These are phyloP conservation scores for Syngnathus rostellatus DNA, from an alignment of 2,797 vertebrate species.

Conservation along the genomic window DNA sequence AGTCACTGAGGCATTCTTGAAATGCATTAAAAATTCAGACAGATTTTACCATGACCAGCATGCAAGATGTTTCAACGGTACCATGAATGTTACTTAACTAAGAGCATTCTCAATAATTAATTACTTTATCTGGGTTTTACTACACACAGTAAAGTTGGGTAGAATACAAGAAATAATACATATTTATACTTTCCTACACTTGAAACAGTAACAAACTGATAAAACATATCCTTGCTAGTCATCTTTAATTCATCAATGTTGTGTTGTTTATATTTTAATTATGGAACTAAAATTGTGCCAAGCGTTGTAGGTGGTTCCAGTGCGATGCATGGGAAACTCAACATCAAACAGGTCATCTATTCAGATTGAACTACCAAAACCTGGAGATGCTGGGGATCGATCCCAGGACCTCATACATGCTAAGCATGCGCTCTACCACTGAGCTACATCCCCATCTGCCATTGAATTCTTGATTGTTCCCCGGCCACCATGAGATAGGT, in stretches of 20 bases:
- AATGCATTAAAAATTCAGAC: background rate
- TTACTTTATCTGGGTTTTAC: conserved; percentile 25
- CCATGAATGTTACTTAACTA: conserved; percentile 15
- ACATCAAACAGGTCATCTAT: too few species aligned
- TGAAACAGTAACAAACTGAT: background rate
- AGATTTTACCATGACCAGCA: background rate
- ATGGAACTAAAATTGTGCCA: background rate
- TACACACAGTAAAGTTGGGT: conserved; percentile 12
- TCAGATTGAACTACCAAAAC: too few species aligned
- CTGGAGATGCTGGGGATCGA: too few species aligned
- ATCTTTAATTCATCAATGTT: conserved; percentile 6
- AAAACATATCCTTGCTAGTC: background rate
- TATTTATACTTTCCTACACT: conserved; percentile 11
- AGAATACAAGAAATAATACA: conserved; percentile 16
- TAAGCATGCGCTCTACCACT: too few species aligned
- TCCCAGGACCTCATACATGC: too few species aligned
- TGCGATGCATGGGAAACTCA: too few species aligned
- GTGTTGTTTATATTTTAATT: background rate
- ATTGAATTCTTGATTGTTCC: too few species aligned
- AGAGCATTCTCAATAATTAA: conserved; percentile 51
- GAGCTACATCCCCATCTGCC: too few species aligned
- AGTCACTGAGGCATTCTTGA: background rate
- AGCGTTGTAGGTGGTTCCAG: too few species aligned
- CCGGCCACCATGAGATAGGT: too few species aligned
- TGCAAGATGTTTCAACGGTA: conserved; percentile 8